phyloP scores from a whole-genome alignment of 2,888 invertebrate genomes.

The Protonemura montana region DNA sequence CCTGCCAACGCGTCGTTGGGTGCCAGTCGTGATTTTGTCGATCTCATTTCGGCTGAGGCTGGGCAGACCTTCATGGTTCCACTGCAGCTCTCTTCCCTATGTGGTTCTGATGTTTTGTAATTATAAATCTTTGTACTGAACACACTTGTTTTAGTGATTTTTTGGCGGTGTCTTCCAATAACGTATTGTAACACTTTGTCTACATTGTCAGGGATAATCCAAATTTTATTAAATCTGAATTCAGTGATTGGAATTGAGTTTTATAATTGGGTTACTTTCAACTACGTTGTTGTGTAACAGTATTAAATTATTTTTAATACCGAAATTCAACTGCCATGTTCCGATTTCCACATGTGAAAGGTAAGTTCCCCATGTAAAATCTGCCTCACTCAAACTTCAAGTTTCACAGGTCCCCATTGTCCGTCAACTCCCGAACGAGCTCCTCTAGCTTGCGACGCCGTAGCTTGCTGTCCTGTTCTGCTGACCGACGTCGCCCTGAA shows the following conservation, averaged over 20 bases:
- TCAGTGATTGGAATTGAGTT: too few species aligned
- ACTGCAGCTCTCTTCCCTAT: not conserved
- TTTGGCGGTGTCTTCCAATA: not conserved
- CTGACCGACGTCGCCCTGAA: constrained; percentile 36
- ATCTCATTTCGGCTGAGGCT: not conserved
- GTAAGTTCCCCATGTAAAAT: too few species aligned
- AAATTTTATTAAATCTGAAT: too few species aligned
- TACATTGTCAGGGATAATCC: too few species aligned
- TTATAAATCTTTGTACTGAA: not conserved
- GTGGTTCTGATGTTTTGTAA: not conserved
- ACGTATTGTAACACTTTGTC: not conserved
- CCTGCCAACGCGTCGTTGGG: too few species aligned
- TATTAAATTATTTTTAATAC: too few species aligned
- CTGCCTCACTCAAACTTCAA: too few species aligned
- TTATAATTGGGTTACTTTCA: too few species aligned
- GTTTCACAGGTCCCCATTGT: constrained; percentile 57
- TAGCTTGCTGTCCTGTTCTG: constrained; percentile 56
- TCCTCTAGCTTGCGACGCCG: constrained; percentile 75
- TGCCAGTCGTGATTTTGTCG: too few species aligned
- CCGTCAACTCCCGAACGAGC: constrained; percentile 71
- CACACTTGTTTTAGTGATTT: not conserved
- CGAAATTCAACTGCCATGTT: too few species aligned
- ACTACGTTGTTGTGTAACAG: too few species aligned
- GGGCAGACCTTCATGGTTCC: not conserved
- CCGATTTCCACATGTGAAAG: too few species aligned